These are phyloP conservation scores for Cryptoleucopteryx plumbea DNA, from an alignment of 2,113 vertebrate genomes.

Conservation along the genomic window DNA sequence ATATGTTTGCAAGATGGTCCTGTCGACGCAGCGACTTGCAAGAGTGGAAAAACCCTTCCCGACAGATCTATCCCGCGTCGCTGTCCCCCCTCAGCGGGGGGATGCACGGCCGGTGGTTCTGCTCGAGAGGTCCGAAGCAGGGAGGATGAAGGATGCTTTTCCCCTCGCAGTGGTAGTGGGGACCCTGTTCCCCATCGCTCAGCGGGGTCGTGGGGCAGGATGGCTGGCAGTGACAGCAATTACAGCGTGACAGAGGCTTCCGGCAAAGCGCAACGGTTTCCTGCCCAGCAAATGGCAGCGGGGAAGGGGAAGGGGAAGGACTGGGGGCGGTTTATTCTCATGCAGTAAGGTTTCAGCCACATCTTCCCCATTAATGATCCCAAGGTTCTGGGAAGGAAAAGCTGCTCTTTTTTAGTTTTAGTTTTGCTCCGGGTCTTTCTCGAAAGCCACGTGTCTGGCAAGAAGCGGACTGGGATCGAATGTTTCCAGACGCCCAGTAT, in stretches of 20 bases:
- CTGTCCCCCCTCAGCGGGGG: neutral
- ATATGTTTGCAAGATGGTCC: neutral
- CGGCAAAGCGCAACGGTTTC: fast-evolving
- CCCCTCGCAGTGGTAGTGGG: neutral
- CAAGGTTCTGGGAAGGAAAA: neutral
- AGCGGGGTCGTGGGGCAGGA: fast-evolving
- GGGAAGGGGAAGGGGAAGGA: neutral
- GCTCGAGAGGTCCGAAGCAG: neutral
- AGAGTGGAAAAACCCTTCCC: neutral
- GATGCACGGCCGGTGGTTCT: fast-evolving
- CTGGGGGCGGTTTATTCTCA: fast-evolving
- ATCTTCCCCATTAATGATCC: fast-evolving
- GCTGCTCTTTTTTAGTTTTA: neutral
- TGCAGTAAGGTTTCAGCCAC: fast-evolving
- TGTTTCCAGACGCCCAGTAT: fast-evolving
- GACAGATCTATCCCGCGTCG: fast-evolving
- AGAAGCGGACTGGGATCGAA: fast-evolving
- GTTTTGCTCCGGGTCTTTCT: neutral
- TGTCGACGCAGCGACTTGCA: neutral
- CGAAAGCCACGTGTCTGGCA: neutral
- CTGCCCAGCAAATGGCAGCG: fast-evolving
- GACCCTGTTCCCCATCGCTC: fast-evolving
- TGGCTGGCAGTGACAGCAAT: neutral
- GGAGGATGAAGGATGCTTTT: neutral
- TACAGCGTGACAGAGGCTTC: fast-evolving